phyloP scores from a whole-genome alignment of 2,888 invertebrate genomes.

The Zaprionus bogoriensis region DNA sequence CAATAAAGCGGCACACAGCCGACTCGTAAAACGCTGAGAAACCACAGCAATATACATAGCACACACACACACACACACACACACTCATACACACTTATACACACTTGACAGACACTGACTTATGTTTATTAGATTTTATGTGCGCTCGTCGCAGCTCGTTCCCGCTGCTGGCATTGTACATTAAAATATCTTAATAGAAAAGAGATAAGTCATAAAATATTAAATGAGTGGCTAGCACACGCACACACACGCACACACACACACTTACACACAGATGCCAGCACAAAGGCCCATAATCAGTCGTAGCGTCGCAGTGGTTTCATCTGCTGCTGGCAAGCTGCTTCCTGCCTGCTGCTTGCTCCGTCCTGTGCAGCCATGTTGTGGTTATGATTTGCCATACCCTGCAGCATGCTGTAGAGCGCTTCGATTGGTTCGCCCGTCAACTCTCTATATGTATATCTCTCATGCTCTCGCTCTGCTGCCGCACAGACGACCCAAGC shows the following conservation, averaged over 20 bases:
- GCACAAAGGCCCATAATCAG: conserved; percentile 49
- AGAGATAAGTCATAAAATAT: conserved; percentile 74
- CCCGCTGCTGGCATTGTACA: conserved; percentile 34
- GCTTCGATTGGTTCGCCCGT: background rate
- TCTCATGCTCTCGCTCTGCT: background rate
- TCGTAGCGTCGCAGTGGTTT: conserved; percentile 50
- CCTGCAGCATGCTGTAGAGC: background rate
- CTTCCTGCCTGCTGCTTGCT: conserved; percentile 14
- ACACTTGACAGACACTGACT: conserved; percentile 38
- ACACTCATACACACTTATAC: conserved; percentile 1
- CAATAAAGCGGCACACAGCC: conserved; percentile 47
- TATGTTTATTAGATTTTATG: conserved; percentile 73
- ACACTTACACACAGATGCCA: background rate
- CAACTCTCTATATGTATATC: background rate
- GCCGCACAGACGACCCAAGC: background rate
- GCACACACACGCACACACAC: conserved; percentile 19
- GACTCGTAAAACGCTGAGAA: conserved; percentile 43
- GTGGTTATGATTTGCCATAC: conserved; percentile 56
- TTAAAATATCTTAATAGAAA: conserved; percentile 75
- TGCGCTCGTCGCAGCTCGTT: conserved; percentile 42
- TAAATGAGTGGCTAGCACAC: conserved; percentile 57
- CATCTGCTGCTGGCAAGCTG: conserved; percentile 49
- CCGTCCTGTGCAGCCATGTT: conserved; percentile 46
- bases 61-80: conserved; percentile 3
- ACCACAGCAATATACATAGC: conserved; percentile 49